Evolutionary conservation across 2,113 vertebrate genomes (phyloP), one percentile per base, ranked within the genome.

Genomic region (Xyrauchen texanus): DNA sequence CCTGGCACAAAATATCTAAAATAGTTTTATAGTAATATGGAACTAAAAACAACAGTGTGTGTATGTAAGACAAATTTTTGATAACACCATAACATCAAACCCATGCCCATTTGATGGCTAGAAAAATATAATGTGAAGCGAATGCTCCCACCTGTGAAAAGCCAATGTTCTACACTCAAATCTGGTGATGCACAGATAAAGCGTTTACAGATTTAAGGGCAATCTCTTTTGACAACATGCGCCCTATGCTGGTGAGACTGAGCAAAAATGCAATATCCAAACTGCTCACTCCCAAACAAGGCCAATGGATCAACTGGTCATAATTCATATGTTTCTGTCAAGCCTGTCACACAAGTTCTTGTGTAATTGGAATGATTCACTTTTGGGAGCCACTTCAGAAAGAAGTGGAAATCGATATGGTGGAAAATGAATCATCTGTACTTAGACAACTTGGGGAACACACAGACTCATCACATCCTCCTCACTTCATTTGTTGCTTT

Each of bases 271-370:
- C 82, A 89, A 90, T 87, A 84, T 83, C 76, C 69, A 80, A 88
- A 82, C 76, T 68, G 69, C 21, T 66, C 64, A 57, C 64, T 74
- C 86, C 78, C 75, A 86, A 83, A 80, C 84, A 60, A 83, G 83
- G 84, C 83, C 84, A 79, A 76, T 42, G 75, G 78, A 85, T 89
- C 9, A 4, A 47, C 84, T 75, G 64, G 80, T 83, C 81, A 87
- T 87, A 88, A 84, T 83, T 90, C 84, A 87, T 77, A 84, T 60
- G 76, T 42, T 85, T 87, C 87, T 86, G 83, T 90, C 89, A 88
- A 85, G 72, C 77, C 42, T 86, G 83, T 87, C 44, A 74, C 53
- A 58, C 49, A 71, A 80, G 63, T 79, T 49, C 72, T 62, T 67
- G 71, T 85, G 85, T 87, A 88, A 88, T 87, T 85, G 82, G 68